These are phyloP conservation scores for Euzophera pinguis DNA, from an alignment of 2,888 invertebrate species.

Conservation along the genomic window DNA sequence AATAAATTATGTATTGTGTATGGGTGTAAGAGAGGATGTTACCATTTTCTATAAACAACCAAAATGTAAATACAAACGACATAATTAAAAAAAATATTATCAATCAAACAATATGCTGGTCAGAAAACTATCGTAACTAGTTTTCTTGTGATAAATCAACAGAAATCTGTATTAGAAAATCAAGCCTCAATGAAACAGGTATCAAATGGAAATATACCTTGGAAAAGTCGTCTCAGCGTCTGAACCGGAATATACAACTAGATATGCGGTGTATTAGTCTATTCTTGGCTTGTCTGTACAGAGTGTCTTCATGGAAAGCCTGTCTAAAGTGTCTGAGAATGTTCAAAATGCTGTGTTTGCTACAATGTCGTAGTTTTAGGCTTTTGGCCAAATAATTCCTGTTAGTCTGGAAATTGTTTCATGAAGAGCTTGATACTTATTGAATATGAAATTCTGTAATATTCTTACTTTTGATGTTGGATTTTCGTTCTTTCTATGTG, in stretches of 20 bases:
- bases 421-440: not conserved
- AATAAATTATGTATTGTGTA: too few relatives aligned
- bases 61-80: too few relatives aligned
- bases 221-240: not conserved
- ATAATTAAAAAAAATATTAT: too few relatives aligned
- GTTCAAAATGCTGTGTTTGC: not conserved
- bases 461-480: too few relatives aligned
- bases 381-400: not conserved
- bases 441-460: not conserved
- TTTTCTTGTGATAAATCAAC: too few relatives aligned
- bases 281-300: not conserved
- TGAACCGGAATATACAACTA: conserved; percentile 3
- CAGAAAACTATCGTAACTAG: too few relatives aligned
- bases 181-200: too few relatives aligned
- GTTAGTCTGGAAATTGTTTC: not conserved
- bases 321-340: conserved; percentile 8
- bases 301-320: not conserved
- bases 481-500: too few relatives aligned
- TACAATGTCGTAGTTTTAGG: not conserved
- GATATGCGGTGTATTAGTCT: not conserved
- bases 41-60: too few relatives aligned
- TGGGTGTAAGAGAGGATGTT: too few relatives aligned
- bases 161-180: too few relatives aligned
- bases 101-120: too few relatives aligned
- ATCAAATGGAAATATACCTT: not conserved